Percentiles rank a stretch among this genome's conserved stretches.
These are phyloP conservation scores for Syrphus vitripennis DNA, from an alignment of 2,888 invertebrate genomes.

Conservation along the genomic window DNA sequence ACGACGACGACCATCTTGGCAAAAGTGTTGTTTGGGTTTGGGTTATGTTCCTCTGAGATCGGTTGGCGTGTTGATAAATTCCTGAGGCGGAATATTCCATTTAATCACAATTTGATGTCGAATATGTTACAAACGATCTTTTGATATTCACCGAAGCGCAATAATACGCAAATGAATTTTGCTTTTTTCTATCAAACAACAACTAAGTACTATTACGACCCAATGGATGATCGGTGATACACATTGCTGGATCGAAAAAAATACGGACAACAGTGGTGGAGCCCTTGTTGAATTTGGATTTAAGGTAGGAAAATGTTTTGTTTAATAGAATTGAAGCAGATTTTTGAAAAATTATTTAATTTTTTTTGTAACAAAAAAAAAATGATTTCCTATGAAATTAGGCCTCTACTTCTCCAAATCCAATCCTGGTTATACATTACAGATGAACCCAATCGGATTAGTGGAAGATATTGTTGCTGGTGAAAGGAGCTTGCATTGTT, in stretches of 20 bases:
- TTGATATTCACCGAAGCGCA: slow-evolving; percentile 69
- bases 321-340: too few relatives aligned
- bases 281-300: too few relatives aligned
- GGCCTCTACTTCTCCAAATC: neutral
- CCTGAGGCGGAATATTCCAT: slow-evolving; percentile 60
- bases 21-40: slow-evolving; percentile 43
- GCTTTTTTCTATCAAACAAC: slow-evolving; percentile 1
- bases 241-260: neutral
- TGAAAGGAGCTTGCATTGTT: slow-evolving; percentile 20
- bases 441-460: slow-evolving; percentile 62
- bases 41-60: slow-evolving; percentile 28
- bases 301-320: too few relatives aligned
- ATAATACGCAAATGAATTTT: slow-evolving; percentile 40
- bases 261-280: neutral
- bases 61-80: slow-evolving; percentile 60
- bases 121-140: slow-evolving; percentile 56
- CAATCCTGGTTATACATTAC: neutral
- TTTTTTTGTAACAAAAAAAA: too few relatives aligned
- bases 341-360: neutral
- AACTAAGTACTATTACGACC: slow-evolving; percentile 5
- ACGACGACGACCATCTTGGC: slow-evolving; percentile 37
- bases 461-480: slow-evolving; percentile 7
- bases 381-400: neutral
- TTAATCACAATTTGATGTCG: slow-evolving; percentile 70
- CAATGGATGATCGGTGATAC: neutral